Conservation (phyloP, 2,113 vertebrate genomes). For the Ardeotis arabs region DNA sequence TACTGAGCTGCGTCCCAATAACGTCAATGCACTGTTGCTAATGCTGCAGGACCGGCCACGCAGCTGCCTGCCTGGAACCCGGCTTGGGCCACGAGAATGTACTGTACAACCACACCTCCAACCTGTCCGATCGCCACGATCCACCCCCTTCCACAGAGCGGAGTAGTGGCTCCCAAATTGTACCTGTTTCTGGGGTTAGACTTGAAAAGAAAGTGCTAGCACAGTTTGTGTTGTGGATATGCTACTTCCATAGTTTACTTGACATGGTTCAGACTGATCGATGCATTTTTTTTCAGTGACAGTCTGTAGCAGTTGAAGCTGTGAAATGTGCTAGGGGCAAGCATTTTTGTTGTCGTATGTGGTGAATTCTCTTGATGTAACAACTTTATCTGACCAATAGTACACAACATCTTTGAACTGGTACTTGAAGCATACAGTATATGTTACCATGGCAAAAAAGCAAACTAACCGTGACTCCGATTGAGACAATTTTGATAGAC, state of each 20-base stretch:
- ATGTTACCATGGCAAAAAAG: slow-evolving; percentile 72
- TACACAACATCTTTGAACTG: slow-evolving; percentile 75
- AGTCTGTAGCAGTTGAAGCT: slow-evolving; percentile 84
- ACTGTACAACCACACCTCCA: slow-evolving; percentile 78
- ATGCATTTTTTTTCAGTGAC: slow-evolving; percentile 79
- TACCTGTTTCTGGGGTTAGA: slow-evolving; percentile 75
- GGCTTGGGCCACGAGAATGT: slow-evolving; percentile 76
- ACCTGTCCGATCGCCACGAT: slow-evolving; percentile 71
- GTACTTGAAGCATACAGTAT: slow-evolving; percentile 82
- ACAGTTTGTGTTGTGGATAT: slow-evolving; percentile 85
- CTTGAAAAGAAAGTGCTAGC: slow-evolving; percentile 83
- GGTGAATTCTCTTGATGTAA: slow-evolving; percentile 81
- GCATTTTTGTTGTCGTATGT: slow-evolving; percentile 80
- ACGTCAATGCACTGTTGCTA: slow-evolving; percentile 73
- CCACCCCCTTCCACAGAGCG: slow-evolving; percentile 73
- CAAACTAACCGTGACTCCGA: slow-evolving; percentile 68
- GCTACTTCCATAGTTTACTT: slow-evolving; percentile 88
- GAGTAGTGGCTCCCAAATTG: slow-evolving; percentile 69
- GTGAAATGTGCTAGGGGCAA: slow-evolving; percentile 86
- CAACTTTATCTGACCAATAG: slow-evolving; percentile 78
- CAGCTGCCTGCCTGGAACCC: slow-evolving; percentile 73
- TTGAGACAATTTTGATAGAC: slow-evolving; percentile 73
- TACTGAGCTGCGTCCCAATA: slow-evolving; percentile 85
- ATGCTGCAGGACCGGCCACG: slow-evolving; percentile 69
- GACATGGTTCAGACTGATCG: slow-evolving; percentile 85